These are phyloP conservation scores for Pandemis corylana DNA, from an alignment of 2,888 invertebrate species.

Conservation along the genomic window DNA sequence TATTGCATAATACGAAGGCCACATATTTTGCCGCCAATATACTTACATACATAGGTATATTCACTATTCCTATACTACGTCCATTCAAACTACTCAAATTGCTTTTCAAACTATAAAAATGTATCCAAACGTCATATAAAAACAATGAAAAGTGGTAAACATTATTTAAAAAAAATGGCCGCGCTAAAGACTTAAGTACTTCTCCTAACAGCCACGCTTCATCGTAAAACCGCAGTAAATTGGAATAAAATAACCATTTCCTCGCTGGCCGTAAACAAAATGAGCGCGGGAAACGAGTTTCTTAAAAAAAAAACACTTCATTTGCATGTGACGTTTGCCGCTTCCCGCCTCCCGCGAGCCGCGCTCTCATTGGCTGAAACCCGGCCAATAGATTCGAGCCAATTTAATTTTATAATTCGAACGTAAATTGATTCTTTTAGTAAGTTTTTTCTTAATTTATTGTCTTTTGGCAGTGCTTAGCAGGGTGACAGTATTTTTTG, in stretches of 20 bases:
- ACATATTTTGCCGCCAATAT: no score
- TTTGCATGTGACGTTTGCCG: constrained; percentile 81
- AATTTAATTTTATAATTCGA: constrained; percentile 62
- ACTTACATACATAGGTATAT: no score
- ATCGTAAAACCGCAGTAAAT: constrained; percentile 49
- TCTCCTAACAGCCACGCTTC: constrained; percentile 37
- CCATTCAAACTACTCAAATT: not conserved
- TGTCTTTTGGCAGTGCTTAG: constrained; percentile 15
- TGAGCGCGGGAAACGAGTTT: constrained; percentile 66
- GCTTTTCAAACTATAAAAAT: not conserved
- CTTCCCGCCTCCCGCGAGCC: constrained; percentile 75
- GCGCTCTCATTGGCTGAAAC: constrained; percentile 65
- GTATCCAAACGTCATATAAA: not conserved
- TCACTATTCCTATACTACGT: not conserved
- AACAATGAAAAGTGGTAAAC: not conserved
- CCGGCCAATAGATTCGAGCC: constrained; percentile 64
- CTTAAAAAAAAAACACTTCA: constrained; percentile 66
- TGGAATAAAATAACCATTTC: constrained; percentile 60
- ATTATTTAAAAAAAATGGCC: not conserved
- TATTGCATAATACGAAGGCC: no score
- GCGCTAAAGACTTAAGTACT: constrained; percentile 34
- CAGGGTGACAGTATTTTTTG: constrained; percentile 23
- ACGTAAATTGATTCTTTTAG: constrained; percentile 52
- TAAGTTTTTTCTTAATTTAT: constrained; percentile 46
- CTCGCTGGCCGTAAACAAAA: constrained; percentile 64